Base-by-base conservation (phyloP, 2,113 vertebrate genomes). In the Carassius gibelio region DNA sequence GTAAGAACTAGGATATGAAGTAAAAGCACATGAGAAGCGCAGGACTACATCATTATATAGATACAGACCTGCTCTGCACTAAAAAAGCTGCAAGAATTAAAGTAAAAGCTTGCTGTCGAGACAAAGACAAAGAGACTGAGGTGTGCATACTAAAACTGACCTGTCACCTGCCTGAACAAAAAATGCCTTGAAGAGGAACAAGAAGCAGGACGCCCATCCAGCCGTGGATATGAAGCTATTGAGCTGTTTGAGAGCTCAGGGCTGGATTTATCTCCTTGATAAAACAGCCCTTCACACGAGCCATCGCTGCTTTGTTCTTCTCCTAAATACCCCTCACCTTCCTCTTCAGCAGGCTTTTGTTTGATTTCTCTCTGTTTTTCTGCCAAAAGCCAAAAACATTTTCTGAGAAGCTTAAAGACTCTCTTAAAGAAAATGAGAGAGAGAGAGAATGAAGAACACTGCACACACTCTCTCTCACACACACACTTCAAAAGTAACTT, bases 331-430 rank as follows among this genome's bases (percentile, higher is more conserved):
- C 62, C 52, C 62, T 57, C 1, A 26, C 62, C 75, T 62, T 69
- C 62, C 8, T 81, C 45, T 72, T 77, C 64, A 36, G 10, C 11
- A 13, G 19, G 21, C 45, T 23, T 75, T 64, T 75, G 68, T 82
- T 75, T 66, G 30, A 69, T 48, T 81, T 57, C 30, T 14, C 66
- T 81, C 52, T 21, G 50, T 75, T 79, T 52, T 42, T 85, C 48
- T 69, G 4, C 21, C 59, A 34, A 64, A 38, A 26, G 42, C 34
- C 8, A 19, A 57, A 52, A 34, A 75, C 23, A 66, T 79, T 75
- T 52, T 36, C 19, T 17, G 48, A 79, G 75, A 34, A 61, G 52
- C 52, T 69, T 75, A 85, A 61, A 75, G 76, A 80, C 85, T 52
- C 38, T 48, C 5, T 42, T 59, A 45, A 64, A 69, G 48, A 34